Evolutionary conservation across 1,140 invertebrate genomes (phyloP), one percentile per base, ranked within the genome.

Genomic region (Manduca sexta): DNA sequence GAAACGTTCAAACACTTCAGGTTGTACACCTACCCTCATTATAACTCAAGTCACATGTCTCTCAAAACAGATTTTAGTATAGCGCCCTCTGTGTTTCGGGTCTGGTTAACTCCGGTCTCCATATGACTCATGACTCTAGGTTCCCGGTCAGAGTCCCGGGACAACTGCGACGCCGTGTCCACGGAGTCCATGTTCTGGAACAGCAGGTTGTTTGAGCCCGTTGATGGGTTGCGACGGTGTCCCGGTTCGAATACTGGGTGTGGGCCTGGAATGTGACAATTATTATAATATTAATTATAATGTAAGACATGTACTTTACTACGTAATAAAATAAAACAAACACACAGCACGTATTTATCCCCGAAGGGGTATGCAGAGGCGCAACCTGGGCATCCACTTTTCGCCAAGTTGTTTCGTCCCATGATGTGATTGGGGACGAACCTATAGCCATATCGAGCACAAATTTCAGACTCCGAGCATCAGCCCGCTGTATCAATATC

Each of bases 21-120:
- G n/a, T n/a, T n/a, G n/a, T n/a, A n/a, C n/a, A n/a, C n/a, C n/a
- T n/a, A n/a, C n/a, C n/a, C n/a, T n/a, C n/a, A n/a, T 26, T 26
- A 26, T 5, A 26, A 26, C 21, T 3, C 4, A 8, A 43, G 35
- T 73, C 62, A 84, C 64, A 81, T 78, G 49, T 86, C 83, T 48
- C 77, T 86, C 18, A 87, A 56, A n/a, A 86, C 84, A 40, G 86
- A 77, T 45, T 86, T 87, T 34, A 86, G 49, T 29, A 86, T 87
- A 8, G 85, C 74, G 3, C 85, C 76, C 39, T 86, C 80, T 4
- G 73, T 86, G 42, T 85, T 84, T 15, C 85, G 70, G 0, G 75
- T 84, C 41, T 86, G 84, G 21, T 75, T 87, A 4, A 87, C 67
- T 0, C 82, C 83, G 1, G 77, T 74, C 40, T 86, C 82, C 10